These are phyloP conservation scores for Trochalopteron elliotii DNA, from an alignment of 2,113 vertebrate genomes.

Conservation along the genomic window DNA sequence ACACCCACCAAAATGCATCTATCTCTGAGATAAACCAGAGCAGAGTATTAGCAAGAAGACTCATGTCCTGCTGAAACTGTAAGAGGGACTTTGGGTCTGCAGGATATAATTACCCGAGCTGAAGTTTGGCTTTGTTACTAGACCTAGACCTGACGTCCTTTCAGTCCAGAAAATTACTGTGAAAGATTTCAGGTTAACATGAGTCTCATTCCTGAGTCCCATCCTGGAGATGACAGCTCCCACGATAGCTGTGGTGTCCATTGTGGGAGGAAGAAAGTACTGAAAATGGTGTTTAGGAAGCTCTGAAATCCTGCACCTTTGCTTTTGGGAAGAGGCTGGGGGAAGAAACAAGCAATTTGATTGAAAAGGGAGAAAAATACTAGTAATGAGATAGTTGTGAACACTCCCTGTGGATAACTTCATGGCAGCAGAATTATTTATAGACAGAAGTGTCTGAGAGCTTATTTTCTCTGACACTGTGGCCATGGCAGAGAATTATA, in stretches of 20 bases:
- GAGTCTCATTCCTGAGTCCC: neutral
- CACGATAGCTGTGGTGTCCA: fast-evolving
- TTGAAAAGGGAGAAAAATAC: neutral
- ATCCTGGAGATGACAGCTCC: neutral
- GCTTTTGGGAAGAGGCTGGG: neutral
- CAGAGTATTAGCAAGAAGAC: neutral
- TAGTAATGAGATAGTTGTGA: slow-evolving; percentile 14
- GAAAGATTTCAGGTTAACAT: neutral
- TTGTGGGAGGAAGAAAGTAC: neutral
- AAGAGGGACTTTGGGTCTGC: neutral
- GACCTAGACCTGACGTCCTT: neutral
- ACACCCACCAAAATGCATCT: neutral
- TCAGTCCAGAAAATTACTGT: neutral
- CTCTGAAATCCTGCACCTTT: neutral
- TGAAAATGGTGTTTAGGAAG: neutral
- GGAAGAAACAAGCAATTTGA: neutral
- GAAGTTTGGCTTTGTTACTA: neutral
- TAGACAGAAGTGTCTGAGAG: slow-evolving; percentile 21
- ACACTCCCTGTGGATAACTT: neutral
- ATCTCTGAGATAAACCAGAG: neutral
- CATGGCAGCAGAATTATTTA: slow-evolving; percentile 9
- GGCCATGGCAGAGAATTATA: neutral
- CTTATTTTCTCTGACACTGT: neutral
- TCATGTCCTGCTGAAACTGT: neutral
- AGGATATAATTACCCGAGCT: neutral